A percentile compares a stretch with the other conserved stretches of the same genome.
Evolutionary conservation across 1,140 invertebrate species (phyloP).

Genomic region (Ectropis grisescens): DNA sequence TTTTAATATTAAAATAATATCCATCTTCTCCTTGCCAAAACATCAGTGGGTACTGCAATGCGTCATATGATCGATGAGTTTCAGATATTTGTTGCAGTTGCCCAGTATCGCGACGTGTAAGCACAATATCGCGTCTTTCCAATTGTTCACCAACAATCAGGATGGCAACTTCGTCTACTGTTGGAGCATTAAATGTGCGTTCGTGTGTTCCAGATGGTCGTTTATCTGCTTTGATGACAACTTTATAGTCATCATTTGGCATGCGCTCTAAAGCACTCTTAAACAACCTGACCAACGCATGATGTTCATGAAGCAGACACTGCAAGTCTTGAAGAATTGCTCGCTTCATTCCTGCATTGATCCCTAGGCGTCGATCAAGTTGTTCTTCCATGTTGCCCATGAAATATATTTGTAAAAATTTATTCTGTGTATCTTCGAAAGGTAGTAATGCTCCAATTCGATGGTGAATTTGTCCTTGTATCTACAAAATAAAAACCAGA

Average conservation of each 20-base stretch:
- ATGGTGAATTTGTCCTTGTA: too few species aligned
- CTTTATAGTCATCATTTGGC: conserved; percentile 37
- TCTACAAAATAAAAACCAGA: conserved; percentile 20
- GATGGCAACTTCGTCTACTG: conserved; percentile 3
- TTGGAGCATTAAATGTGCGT: conserved; percentile 21
- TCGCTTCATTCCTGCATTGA: conserved; percentile 31
- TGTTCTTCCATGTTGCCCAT: conserved; percentile 44
- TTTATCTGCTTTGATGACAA: conserved; percentile 46
- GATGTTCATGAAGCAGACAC: conserved; percentile 41
- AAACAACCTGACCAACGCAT: conserved; percentile 35
- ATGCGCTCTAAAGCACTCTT: conserved; percentile 28
- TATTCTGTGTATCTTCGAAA: conserved; percentile 22
- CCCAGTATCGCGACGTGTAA: conserved; percentile 1
- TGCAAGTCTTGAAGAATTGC: conserved; percentile 32
- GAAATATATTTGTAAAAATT: conserved; percentile 47
- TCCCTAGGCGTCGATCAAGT: conserved; percentile 37
- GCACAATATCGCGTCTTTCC: conserved; percentile 1
- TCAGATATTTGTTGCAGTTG: neutral
- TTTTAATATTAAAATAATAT: neutral
- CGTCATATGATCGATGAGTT: neutral
- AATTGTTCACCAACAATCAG: neutral
- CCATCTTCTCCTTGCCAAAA: neutral
- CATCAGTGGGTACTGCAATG: neutral
- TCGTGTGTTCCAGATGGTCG: conserved; percentile 21
- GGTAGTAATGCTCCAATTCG: conserved; percentile 31